These are phyloP conservation scores for Drosophila subsilvestris DNA, from an alignment of 2,888 invertebrate species.

Conservation along the genomic window DNA sequence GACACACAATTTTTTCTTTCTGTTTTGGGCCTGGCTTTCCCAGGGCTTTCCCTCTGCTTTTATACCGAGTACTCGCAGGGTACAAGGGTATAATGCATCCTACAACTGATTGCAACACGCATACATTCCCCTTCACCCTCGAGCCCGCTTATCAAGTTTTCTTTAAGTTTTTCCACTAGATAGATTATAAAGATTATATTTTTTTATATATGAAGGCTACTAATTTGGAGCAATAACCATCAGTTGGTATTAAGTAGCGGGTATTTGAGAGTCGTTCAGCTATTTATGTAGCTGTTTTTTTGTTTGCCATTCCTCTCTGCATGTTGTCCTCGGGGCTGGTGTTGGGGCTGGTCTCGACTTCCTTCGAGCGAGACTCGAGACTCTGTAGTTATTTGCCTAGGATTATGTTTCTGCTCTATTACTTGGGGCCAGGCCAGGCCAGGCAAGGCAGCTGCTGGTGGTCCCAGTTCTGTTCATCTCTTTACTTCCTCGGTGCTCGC, in stretches of 20 bases:
- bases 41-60: neutral
- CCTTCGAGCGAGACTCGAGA: constrained; percentile 37
- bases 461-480: neutral
- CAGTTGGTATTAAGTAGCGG: neutral
- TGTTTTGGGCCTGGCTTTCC: constrained; percentile 29
- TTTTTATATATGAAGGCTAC: neutral
- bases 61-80: neutral
- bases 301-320: constrained; percentile 28
- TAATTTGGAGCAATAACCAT: neutral
- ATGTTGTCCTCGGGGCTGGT: constrained; percentile 45
- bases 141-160: too few relatives aligned
- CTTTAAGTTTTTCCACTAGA: too few relatives aligned
- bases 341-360: constrained; percentile 41
- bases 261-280: neutral
- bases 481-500: constrained; percentile 3
- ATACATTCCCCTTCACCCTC: too few relatives aligned
- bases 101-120: too few relatives aligned
- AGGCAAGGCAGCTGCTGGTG: constrained; percentile 27
- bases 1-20: constrained; percentile 59
- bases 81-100: neutral
- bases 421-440: too few relatives aligned
- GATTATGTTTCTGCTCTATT: constrained; percentile 72
- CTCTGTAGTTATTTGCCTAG: constrained; percentile 52
- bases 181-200: too few relatives aligned
- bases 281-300: neutral